phyloP scores from a whole-genome alignment of 2,797 vertebrate species.

The Anniella stebbinsi region DNA sequence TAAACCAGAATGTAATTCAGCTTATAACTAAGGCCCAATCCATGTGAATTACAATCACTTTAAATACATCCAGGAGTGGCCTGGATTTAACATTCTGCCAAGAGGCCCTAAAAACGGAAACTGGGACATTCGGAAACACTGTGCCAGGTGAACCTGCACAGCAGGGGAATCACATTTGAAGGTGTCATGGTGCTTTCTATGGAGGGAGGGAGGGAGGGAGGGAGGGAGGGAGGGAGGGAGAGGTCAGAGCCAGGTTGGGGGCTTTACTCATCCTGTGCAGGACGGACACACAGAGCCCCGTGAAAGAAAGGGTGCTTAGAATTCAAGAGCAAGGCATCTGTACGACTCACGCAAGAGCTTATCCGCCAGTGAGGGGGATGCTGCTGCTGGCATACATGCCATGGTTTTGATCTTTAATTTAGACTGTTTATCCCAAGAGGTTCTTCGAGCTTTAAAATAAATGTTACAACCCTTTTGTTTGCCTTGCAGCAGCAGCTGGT shows the following conservation, averaged over 20 bases:
- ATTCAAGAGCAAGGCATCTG: not conserved
- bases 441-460: slow-evolving; percentile 69
- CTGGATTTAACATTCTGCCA: slow-evolving; percentile 70
- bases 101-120: slow-evolving; percentile 65
- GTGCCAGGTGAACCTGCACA: slow-evolving; percentile 35
- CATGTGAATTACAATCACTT: slow-evolving; percentile 78
- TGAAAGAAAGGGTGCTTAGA: not conserved
- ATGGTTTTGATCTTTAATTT: slow-evolving; percentile 74
- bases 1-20: slow-evolving; percentile 77
- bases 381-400: slow-evolving; percentile 45
- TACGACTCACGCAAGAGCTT: slow-evolving; percentile 25
- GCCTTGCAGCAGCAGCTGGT: slow-evolving; percentile 70
- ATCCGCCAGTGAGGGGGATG: slow-evolving; percentile 40
- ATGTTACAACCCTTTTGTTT: slow-evolving; percentile 62
- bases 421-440: slow-evolving; percentile 70
- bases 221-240: fast-evolving
- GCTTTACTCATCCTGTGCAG: not conserved
- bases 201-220: not conserved
- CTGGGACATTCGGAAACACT: slow-evolving; percentile 36
- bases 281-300: not conserved
- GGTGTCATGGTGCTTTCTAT: not conserved
- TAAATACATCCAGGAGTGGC: slow-evolving; percentile 72
- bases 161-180: slow-evolving; percentile 31
- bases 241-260: slow-evolving; percentile 14
- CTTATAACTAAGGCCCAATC: slow-evolving; percentile 75